A percentile compares a stretch with the other conserved stretches of the same genome.
Evolutionary conservation across 2,888 invertebrate species (phyloP).

Genomic region (Ctenicera cuprea): DNA sequence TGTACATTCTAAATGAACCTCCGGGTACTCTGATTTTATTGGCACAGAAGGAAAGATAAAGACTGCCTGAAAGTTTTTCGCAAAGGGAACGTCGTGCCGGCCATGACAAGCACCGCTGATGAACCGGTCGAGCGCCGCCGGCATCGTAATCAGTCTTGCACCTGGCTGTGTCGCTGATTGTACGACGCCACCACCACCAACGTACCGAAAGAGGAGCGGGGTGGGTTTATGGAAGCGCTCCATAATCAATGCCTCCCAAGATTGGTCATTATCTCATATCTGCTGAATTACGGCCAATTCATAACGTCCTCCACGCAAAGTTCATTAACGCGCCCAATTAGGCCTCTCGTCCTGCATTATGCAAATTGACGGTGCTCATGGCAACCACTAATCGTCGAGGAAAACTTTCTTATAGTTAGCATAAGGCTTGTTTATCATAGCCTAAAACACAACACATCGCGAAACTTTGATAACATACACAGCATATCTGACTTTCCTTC

Average conservation of each 20-base stretch:
- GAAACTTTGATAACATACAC: too few relatives aligned
- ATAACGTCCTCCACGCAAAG: slow-evolving; percentile 65
- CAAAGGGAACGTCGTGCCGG: slow-evolving; percentile 58
- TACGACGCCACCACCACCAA: slow-evolving; percentile 20
- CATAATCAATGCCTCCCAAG: slow-evolving; percentile 46
- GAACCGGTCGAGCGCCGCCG: slow-evolving; percentile 59
- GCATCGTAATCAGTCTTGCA: slow-evolving; percentile 59
- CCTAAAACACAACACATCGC: too few relatives aligned
- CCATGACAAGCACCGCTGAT: slow-evolving; percentile 63
- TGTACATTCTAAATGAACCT: slow-evolving; percentile 57
- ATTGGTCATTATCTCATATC: slow-evolving; percentile 62
- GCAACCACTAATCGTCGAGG: slow-evolving; percentile 55
- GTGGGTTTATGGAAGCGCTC: not conserved
- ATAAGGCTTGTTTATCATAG: slow-evolving; percentile 24
- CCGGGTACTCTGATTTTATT: slow-evolving; percentile 54
- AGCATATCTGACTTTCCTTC: too few relatives aligned
- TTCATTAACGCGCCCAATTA: slow-evolving; percentile 66
- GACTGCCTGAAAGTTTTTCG: slow-evolving; percentile 59
- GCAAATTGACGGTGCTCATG: slow-evolving; percentile 63
- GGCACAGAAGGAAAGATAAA: slow-evolving; percentile 56
- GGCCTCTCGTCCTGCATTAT: slow-evolving; percentile 61
- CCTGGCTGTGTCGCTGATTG: slow-evolving; percentile 45
- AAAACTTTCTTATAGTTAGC: slow-evolving; percentile 28
- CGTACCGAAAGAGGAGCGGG: not conserved
- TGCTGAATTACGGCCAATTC: slow-evolving; percentile 63